Evolutionary conservation across 2,797 vertebrate species (phyloP), one percentile per base, ranked within the genome.

Genomic region (Gallinago stenura): DNA sequence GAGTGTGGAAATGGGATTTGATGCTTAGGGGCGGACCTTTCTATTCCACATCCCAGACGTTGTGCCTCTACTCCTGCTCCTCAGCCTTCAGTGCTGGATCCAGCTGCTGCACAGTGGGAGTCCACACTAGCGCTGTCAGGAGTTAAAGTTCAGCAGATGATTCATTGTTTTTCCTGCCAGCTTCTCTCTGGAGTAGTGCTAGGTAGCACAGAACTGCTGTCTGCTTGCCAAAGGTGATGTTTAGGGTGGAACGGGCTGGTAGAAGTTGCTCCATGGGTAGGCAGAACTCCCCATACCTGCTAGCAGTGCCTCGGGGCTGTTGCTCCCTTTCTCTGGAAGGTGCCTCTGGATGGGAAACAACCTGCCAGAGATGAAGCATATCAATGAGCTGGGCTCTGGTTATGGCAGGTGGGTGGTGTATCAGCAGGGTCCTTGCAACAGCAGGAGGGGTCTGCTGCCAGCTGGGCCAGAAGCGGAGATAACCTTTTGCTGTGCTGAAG

Each of bases 121-220:
- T 64, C 61, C 69, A 10, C 0, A 0, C 60, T 78, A 37, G 31
- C 8, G 0, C 58, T 41, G 28, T 62, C 61, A 5, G 0, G 0
- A 54, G 73, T 70, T 65, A 8, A 88, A 65, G 46, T 79, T 83
- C 58, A 82, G 76, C 28, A 33, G 64, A 21, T 82, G 76, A 88
- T 62, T 81, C 31, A 15, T 37, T 71, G 37, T 28, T 53, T 78
- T 70, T 86, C 68, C 56, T 75, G 22, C 50, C 54, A 46, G 37
- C 53, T 43, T 79, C 43, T 71, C 66, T 75, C 54, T 61, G 73
- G 79, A 80, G 85, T 71, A 35, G 11, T 60, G 57, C 58, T 60
- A 7, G 51, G 48, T 70, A 35, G 31, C 77, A 35, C 26, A 46
- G 57, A 83, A 14, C 64, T 81, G 58, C 60, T 85, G 26, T 64